Evolutionary conservation across 2,113 vertebrate species (phyloP).

Genomic region (Xenotilapia caudafasciata): DNA sequence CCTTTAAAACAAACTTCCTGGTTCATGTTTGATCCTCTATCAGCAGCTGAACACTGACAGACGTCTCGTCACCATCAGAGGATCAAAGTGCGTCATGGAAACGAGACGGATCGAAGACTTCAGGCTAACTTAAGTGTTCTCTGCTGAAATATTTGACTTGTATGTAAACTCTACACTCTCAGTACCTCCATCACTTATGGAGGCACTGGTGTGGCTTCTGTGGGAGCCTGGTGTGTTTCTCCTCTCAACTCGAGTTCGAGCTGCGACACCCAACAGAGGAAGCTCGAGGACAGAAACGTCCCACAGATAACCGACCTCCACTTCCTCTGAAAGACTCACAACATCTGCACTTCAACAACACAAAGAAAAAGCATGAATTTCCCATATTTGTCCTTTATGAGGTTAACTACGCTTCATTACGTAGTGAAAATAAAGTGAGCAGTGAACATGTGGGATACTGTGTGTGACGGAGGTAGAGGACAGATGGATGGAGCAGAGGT

Average conservation of each 20-base stretch:
- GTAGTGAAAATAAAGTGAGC: neutral
- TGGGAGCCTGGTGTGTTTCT: neutral
- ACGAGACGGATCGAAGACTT: neutral
- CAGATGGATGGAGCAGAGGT: neutral
- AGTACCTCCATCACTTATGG: rapidly evolving
- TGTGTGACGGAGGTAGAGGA: neutral
- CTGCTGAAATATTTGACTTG: neutral
- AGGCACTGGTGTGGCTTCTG: rapidly evolving
- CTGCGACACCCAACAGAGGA: neutral
- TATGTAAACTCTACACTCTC: rapidly evolving
- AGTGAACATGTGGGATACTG: neutral
- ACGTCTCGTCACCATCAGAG: neutral
- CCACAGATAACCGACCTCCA: rapidly evolving
- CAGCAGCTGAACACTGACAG: neutral
- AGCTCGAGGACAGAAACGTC: neutral
- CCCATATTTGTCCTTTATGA: neutral
- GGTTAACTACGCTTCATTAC: rapidly evolving
- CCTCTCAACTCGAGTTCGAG: neutral
- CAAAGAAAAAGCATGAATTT: neutral
- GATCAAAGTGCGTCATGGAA: neutral
- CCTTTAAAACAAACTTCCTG: neutral
- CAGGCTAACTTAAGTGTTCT: rapidly evolving
- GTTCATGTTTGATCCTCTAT: neutral
- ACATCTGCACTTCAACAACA: neutral
- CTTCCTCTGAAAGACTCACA: neutral